phyloP scores from a whole-genome alignment of 2,113 vertebrate species.

The Zapornia atra region DNA sequence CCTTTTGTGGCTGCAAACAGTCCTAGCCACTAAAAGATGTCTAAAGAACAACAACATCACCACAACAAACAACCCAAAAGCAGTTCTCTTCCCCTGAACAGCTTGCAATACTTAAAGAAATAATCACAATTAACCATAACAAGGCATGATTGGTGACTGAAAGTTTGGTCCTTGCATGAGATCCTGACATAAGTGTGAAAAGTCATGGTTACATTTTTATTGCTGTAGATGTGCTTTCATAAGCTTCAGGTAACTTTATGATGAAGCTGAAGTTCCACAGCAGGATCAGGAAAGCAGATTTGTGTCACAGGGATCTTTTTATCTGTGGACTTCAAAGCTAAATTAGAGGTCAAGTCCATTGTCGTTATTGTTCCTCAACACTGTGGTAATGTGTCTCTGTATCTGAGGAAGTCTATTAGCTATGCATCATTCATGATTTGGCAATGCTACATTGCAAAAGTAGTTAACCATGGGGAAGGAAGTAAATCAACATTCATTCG shows the following conservation, averaged over 20 bases:
- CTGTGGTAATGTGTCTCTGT: neutral
- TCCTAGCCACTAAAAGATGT: neutral
- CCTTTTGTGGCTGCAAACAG: neutral
- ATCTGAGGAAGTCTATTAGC: neutral
- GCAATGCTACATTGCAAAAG: neutral
- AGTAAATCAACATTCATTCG: neutral
- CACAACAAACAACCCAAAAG: neutral
- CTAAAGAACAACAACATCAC: neutral
- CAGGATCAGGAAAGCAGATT: neutral
- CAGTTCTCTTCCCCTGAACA: neutral
- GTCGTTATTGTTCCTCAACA: neutral
- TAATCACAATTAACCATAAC: neutral
- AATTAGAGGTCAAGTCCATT: neutral
- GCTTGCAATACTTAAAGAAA: neutral
- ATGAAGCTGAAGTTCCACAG: neutral
- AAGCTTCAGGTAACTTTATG: neutral
- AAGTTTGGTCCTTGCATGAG: neutral
- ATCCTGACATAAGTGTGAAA: neutral
- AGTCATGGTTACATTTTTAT: neutral
- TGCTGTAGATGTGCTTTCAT: neutral
- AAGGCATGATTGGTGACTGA: neutral
- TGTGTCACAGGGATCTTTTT: neutral
- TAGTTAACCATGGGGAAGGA: neutral
- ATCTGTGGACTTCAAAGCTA: neutral
- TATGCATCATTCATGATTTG: neutral